These are phyloP conservation scores for Cossypha heuglini DNA, from an alignment of 2,797 vertebrate species.

Conservation along the genomic window DNA sequence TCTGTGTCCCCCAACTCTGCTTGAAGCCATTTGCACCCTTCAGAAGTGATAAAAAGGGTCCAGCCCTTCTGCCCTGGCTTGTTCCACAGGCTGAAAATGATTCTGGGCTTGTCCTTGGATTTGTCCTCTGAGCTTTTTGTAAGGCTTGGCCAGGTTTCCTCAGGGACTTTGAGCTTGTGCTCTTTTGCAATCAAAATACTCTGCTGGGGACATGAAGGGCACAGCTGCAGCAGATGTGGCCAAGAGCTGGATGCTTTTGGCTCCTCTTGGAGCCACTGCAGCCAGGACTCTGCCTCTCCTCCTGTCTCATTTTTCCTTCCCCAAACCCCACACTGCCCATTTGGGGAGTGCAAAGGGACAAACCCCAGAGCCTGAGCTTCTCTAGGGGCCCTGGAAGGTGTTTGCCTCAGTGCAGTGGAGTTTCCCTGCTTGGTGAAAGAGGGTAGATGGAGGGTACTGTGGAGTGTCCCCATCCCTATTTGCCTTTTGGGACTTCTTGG, in stretches of 20 bases:
- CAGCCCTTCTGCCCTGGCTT: neutral
- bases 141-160: neutral
- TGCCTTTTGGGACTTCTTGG: neutral
- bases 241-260: neutral
- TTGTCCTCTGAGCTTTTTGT: neutral
- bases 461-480: neutral
- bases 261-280: neutral
- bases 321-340: neutral
- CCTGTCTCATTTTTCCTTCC: neutral
- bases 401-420: accelerated
- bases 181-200: neutral
- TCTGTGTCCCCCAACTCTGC: neutral
- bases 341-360: neutral
- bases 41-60: accelerated
- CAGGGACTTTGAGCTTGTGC: neutral
- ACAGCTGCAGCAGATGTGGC: neutral
- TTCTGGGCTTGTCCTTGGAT: neutral
- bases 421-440: neutral
- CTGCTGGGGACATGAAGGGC: neutral
- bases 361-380: neutral
- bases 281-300: neutral
- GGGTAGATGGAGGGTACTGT: neutral
- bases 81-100: neutral
- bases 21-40: neutral
- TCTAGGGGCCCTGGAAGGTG: neutral